Conservation (phyloP, 2,888 invertebrate genomes). For the Periphyllus acericola region DNA sequence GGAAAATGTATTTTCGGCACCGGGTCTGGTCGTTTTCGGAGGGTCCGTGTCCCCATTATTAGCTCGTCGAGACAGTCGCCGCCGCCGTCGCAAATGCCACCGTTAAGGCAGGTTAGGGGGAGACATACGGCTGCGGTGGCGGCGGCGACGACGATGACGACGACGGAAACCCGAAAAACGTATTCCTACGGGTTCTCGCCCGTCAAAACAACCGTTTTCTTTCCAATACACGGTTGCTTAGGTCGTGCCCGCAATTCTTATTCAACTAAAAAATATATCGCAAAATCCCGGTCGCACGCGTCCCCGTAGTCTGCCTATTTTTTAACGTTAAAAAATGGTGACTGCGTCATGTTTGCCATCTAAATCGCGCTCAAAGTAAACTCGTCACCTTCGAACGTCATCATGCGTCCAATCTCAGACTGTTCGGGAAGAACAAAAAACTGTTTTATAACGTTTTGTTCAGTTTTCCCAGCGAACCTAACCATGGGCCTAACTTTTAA, state of each 20-base stretch:
- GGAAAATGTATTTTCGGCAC: constrained; percentile 45
- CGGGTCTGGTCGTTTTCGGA: constrained; percentile 39
- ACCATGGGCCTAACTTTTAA: no score
- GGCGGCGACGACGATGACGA: background rate
- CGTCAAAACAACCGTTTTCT: constrained; percentile 21
- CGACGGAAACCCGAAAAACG: constrained; percentile 3
- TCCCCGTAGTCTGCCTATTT: background rate
- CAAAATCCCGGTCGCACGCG: background rate
- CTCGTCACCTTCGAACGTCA: no score
- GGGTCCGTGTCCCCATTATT: constrained; percentile 52
- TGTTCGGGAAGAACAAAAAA: no score
- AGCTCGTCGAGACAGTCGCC: constrained; percentile 49
- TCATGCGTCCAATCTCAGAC: no score
- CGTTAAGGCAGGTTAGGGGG: constrained; percentile 61
- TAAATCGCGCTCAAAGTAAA: no score
- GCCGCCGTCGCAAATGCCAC: background rate
- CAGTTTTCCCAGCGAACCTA: no score
- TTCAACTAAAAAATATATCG: background rate
- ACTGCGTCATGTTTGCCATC: no score
- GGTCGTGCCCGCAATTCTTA: background rate
- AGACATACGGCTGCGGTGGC: background rate
- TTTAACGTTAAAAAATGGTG: background rate
- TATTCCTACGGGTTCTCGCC: constrained; percentile 24
- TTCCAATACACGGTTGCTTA: background rate
- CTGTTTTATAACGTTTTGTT: no score